Evolutionary conservation across 1,140 invertebrate species (phyloP), one percentile per base, ranked within the genome.

Genomic region (Sarcophaga bullata): DNA sequence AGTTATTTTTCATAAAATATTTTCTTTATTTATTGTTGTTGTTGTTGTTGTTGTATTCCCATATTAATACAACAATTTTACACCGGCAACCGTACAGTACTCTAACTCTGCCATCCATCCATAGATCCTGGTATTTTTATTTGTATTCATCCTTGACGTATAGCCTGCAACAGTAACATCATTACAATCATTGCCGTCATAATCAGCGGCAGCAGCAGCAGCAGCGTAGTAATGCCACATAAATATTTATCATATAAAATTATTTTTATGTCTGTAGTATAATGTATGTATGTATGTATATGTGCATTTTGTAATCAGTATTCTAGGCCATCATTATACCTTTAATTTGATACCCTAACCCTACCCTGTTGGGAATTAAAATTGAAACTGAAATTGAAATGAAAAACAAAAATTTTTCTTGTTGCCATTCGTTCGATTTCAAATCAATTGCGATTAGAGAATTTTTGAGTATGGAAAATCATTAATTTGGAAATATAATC

Each of bases 321-420:
- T 58, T 58, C 4, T 15, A n/a, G 15, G 54, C 54, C 15, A n/a
- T 15, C 13, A n/a, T 58, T 58, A 58, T 15, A 58, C n/a, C 6
- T 58, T 58, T n/a, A 58, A 58, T 58, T 58, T 58, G n/a, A 58
- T 58, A 58, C 54, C 54, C 54, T 58, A 58, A 58, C 54, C 54
- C 54, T 58, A 58, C 54, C 54, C 54, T n/a, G n/a, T n/a, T 58
- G 54, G 54, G 54, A 58, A n/a, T 58, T 58, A 58, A n/a, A n/a
- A n/a, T n/a, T 13, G n/a, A 37, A 37, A 37, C n/a, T n/a, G 7
- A 58, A 58, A 58, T 37, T 4, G 13, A 58, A 58, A n/a, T n/a
- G n/a, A n/a, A 58, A 58, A 15, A 58, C 13, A 52, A 13, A 1
- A 52, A 15, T 13, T 58, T n/a, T 8, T 58, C 15, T 58, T 13